phyloP scores from a whole-genome alignment of 2,113 vertebrate species.

The Narcine bancroftii region DNA sequence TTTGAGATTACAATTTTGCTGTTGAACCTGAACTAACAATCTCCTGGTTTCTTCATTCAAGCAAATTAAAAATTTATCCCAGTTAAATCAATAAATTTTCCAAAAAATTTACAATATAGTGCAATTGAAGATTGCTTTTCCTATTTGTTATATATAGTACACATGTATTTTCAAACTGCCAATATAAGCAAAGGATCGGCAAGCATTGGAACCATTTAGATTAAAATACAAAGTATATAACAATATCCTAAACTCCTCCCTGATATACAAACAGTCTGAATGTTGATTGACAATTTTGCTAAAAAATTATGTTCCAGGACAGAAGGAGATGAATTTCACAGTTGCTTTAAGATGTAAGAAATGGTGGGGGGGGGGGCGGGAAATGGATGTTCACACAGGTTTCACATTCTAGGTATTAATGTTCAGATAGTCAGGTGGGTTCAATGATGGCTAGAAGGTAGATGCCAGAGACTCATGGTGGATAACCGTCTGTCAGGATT shows the following conservation, averaged over 20 bases:
- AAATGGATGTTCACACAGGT: background rate
- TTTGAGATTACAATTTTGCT: too few species aligned
- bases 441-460: too few species aligned
- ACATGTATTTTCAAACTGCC: background rate
- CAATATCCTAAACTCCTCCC: background rate
- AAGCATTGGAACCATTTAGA: background rate
- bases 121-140: background rate
- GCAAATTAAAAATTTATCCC: background rate
- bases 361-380: too few species aligned
- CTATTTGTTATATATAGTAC: too few species aligned
- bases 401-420: too few species aligned
- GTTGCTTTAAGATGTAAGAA: background rate
- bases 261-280: background rate
- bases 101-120: background rate
- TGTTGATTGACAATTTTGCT: background rate
- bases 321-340: background rate
- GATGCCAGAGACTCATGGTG: too few species aligned
- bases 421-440: too few species aligned
- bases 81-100: background rate
- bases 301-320: background rate
- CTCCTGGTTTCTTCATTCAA: too few species aligned
- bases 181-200: background rate
- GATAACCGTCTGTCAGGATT: too few species aligned
- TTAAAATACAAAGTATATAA: background rate
- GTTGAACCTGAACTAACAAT: too few species aligned